Percentiles rank a stretch among this genome's conserved stretches.
Conservation (phyloP, 2,797 vertebrate genomes). For the Myotis daubentonii region DNA sequence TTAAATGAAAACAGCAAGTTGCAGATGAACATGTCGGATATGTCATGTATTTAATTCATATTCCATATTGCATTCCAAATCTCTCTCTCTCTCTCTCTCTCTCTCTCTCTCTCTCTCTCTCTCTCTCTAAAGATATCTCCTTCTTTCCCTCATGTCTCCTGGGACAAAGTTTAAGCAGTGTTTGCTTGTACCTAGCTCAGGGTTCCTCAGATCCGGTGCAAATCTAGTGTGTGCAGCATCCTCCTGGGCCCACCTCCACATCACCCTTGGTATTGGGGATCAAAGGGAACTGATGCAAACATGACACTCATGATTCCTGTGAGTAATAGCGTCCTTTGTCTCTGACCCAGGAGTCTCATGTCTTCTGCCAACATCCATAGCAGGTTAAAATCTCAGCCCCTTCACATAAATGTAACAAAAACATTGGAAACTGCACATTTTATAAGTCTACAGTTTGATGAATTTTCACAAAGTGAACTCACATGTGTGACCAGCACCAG, state of each 20-base stretch:
- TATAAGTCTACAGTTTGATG: not conserved
- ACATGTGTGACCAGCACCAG: not conserved
- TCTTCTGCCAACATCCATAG: not conserved
- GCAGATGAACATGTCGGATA: not conserved
- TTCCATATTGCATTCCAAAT: not conserved
- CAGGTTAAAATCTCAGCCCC: not conserved
- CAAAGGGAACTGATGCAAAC: not conserved
- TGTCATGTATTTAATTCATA: not conserved
- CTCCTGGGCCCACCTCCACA: not conserved
- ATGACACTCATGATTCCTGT: not conserved
- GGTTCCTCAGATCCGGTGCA: not conserved
- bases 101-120: too few relatives aligned
- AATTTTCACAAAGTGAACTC: not conserved
- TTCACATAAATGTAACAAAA: not conserved
- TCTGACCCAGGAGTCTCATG: not conserved
- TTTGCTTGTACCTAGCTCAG: not conserved
- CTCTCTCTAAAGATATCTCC: too few relatives aligned
- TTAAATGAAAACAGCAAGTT: constrained; percentile 24
- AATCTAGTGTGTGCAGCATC: not conserved
- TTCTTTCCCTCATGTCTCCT: not conserved
- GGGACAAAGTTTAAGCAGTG: not conserved
- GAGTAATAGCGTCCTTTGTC: not conserved
- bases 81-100: too few relatives aligned
- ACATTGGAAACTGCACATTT: not conserved
- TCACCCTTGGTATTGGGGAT: not conserved